These are phyloP conservation scores for Cossypha niveicapilla DNA, from an alignment of 2,797 vertebrate species.

Conservation along the genomic window DNA sequence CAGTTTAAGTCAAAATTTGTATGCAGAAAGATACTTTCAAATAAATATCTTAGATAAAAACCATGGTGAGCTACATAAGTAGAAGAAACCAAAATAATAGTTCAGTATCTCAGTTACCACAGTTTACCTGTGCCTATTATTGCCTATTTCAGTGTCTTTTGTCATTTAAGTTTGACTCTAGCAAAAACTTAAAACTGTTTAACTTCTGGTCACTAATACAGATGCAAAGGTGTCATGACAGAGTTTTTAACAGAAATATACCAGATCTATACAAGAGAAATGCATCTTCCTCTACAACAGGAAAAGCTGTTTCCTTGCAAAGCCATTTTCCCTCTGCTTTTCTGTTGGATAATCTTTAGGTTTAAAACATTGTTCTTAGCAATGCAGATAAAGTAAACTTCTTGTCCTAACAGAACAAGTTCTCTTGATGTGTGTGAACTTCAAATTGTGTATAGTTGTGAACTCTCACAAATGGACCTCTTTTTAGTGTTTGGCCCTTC, in stretches of 20 bases:
- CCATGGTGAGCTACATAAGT: rapidly evolving
- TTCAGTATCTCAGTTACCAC: not conserved
- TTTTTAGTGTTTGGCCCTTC: not conserved
- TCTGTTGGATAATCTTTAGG: not conserved
- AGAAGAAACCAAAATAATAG: not conserved
- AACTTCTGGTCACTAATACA: not conserved
- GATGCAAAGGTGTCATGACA: not conserved
- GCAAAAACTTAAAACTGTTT: not conserved
- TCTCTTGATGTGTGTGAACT: not conserved
- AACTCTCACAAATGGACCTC: not conserved
- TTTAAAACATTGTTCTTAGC: not conserved
- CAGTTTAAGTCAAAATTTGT: not conserved
- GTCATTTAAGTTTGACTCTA: not conserved
- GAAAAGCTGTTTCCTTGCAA: not conserved
- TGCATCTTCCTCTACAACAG: not conserved
- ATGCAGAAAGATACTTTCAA: not conserved
- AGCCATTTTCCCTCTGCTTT: not conserved
- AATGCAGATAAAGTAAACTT: not conserved
- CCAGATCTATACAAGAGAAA: not conserved
- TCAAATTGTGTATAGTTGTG: not conserved
- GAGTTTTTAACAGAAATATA: not conserved
- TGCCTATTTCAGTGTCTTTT: not conserved
- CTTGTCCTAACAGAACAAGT: not conserved
- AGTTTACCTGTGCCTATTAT: not conserved
- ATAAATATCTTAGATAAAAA: not conserved